Evolutionary conservation across 2,888 invertebrate species (phyloP), one percentile per base, ranked within the genome.

Genomic region (Pyrocoelia pectoralis): DNA sequence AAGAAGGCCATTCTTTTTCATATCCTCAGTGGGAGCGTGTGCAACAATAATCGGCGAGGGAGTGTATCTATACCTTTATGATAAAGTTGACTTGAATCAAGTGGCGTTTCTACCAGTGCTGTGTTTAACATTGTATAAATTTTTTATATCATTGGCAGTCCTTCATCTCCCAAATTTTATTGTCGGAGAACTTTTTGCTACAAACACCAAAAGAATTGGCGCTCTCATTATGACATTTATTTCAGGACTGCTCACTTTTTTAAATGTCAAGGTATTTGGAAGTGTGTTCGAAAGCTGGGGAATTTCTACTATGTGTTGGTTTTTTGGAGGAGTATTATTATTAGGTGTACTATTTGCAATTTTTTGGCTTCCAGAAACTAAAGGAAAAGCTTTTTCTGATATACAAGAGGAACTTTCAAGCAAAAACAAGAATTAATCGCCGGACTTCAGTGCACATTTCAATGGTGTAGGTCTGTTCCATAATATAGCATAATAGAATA

Each of bases 321-420:
- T 86, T 71, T 90, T 89, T 77, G 83, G 86, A 0, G 74, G 81
- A n/a, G 87, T 85, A 74, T 87, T 87, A 10, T 76, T 87, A 14
- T 61, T 88, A 56, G 88, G 89, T 0, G 80, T 89, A 55, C 78
- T 86, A 65, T 89, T 87, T 77, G 87, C 89, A 73, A 70, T 84
- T 51, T 77, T 85, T 17, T 78, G 84, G 68, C 84, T 90, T 13
- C 89, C 90, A 1, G 90, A 90, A 79, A 90, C 90, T 1, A 90
- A 89, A 77, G 89, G 89, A 60, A 56, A 40, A 17, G 12, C 56
- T n/a, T 49, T 56, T 63, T 82, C 85, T 66, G 85, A 88, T 61
- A 87, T 89, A 17, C 85, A 86, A 10, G 14, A 50, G 1, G 33
- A 18, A 3, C n/a, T 46, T 46, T 3, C 17, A 18, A 6, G 12